Base-by-base conservation (phyloP, 37 sponge, comb jelly and placozoan genomes). In the Agelas oroides region DNA sequence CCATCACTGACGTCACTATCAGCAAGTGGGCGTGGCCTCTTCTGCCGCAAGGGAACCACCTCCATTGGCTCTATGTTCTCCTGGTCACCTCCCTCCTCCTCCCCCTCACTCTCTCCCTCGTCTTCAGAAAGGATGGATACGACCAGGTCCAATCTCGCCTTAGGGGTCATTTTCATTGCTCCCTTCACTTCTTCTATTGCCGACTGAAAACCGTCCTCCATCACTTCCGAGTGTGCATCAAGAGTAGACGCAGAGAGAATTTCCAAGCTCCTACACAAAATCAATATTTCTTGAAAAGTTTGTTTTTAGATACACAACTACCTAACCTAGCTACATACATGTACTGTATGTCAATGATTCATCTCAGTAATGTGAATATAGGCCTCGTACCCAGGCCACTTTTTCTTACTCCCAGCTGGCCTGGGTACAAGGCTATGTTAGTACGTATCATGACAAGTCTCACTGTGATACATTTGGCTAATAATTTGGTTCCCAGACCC, bases 1-100 rank as follows among this genome's bases (percentile, higher is more conserved):
- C 17, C 76, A 27, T 82, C 83, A 81, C 88, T 88, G 70, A 74
- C 88, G 46, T 69, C 71, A 59, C 76, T 76, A 19, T 76, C 76
- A 46, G 46, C 46, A 0, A 33, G 61, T 28, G 71, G 60, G 67
- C 71, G 66, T 46, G 68, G 72, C 53, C 80, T 79, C 66, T 75
- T 79, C n/a, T 60, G 78, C 39, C 73, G 27, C 25, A 37, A 53
- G 58, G 38, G 41, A 16, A 30, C 2, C 46, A 25, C 20, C 19
- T 46, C 54, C 27, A 58, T 5, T 56, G 25, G 61, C 40, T 36
- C 25, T 46, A 46, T 8, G 8, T 46, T 46, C 46, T 46, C 46
- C 14, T 71, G 83, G 21, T 63, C 65, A n/a, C 39, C 61, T 15
- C 70, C 71, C 23, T 82, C 83, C 41, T 8, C n/a, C 17, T 70